Evolutionary conservation across 2,797 vertebrate species (phyloP), one percentile per base, ranked within the genome.

Genomic region (Salmo trutta): DNA sequence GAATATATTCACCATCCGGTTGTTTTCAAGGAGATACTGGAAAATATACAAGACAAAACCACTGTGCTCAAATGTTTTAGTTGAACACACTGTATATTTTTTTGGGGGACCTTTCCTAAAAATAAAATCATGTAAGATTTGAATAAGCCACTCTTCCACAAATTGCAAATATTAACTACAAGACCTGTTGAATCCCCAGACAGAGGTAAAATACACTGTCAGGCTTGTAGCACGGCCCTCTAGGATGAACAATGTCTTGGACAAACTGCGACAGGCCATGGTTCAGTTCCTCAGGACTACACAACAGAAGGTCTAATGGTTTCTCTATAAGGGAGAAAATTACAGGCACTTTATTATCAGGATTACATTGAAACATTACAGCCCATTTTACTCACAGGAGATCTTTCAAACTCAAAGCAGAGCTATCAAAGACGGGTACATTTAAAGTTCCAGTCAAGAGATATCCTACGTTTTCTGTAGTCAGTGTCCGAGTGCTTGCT

Each of bases 1-100:
- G 89, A 96, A 96, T 90, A 96, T 96, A 91, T 96, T 96, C 87
- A 95, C 95, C 95, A 96, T 96, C 83, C 95, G 93, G 88, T 95
- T 95, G 91, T 95, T 95, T 90, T 96, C 95, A 31, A 96, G 91
- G 86, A 96, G 93, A 88, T 95, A 95, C 95, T 96, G 83, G 53
- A 85, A 85, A 65, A 74, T 53, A 77, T 6, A 51, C 36, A 74
- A 67, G 10, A 54, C 59, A 74, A 67, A 5, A 54, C 59, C 59
- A 59, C 56, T 59, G 19, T 59, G 56, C 8, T n/a, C 56, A n/a
- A 59, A n/a, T 21, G n/a, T 59, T 59, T 47, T 12, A 47, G 41
- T 47, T 47, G 41, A 47, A 47, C 41, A 36, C 33, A 47, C 41
- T 3, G 41, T 47, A 12, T 47, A 24, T 24, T 24, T 24, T 24